Percentiles rank a stretch among this genome's conserved stretches.
Evolutionary conservation across 2,888 invertebrate genomes (phyloP).

Genomic region (Sialis lutaria): DNA sequence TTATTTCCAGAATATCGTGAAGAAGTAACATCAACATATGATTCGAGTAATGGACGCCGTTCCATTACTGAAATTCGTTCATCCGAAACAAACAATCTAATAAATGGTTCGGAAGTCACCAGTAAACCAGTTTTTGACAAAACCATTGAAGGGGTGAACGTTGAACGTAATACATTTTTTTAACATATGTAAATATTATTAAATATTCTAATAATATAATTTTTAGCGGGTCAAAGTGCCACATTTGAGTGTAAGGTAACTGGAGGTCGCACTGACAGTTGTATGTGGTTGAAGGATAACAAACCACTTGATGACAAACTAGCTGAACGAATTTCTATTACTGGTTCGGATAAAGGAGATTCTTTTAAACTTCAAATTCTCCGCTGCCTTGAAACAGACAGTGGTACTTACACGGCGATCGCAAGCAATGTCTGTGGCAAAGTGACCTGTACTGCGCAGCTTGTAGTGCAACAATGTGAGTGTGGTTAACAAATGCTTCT

Average conservation of each 20-base stretch:
- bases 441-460: conserved; percentile 70
- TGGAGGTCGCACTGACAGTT: conserved; percentile 41
- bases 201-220: neutral
- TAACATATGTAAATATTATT: neutral
- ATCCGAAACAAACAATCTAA: neutral
- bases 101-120: conserved; percentile 17
- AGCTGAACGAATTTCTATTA: conserved; percentile 53
- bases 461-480: conserved; percentile 73
- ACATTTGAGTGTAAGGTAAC: conserved; percentile 50
- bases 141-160: conserved; percentile 56
- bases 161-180: conserved; percentile 44
- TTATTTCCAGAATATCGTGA: conserved; percentile 2
- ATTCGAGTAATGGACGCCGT: neutral
- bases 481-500: conserved; percentile 8
- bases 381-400: conserved; percentile 58
- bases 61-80: conserved; percentile 1
- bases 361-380: conserved; percentile 55
- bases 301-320: conserved; percentile 57
- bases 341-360: conserved; percentile 36
- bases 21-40: conserved; percentile 1
- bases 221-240: conserved; percentile 65
- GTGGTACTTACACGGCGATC: conserved; percentile 80
- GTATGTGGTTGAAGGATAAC: conserved; percentile 81
- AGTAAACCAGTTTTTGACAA: conserved; percentile 55
- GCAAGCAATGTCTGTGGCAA: conserved; percentile 69